Percentiles rank a stretch among this genome's conserved stretches.
Conservation (phyloP, 2,113 vertebrate genomes). For the Oryzias javanicus region DNA sequence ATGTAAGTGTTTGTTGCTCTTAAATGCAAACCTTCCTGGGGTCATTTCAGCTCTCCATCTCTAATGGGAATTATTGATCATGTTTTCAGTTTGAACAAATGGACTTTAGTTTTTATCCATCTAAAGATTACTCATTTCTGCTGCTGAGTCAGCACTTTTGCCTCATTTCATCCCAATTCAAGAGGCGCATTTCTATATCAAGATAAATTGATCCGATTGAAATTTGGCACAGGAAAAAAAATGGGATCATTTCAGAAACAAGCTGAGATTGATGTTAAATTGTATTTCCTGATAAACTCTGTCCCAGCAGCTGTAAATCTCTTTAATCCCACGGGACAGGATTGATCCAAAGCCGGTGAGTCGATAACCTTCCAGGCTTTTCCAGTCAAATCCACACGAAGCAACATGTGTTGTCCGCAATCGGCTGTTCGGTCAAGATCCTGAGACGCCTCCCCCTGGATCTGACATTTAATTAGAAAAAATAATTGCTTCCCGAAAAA, state of each 20-base stretch:
- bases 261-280: background rate
- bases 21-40: slow-evolving; percentile 11
- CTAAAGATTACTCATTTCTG: background rate
- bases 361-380: too few species aligned
- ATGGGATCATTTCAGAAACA: background rate
- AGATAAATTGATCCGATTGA: background rate
- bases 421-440: too few species aligned
- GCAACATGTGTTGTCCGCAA: too few species aligned
- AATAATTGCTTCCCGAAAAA: too few species aligned
- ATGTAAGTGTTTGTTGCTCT: slow-evolving; percentile 42
- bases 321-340: too few species aligned
- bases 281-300: too few species aligned
- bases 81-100: slow-evolving; percentile 16
- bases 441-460: too few species aligned
- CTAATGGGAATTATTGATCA: slow-evolving; percentile 26
- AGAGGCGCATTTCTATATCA: background rate
- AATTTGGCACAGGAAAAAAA: background rate
- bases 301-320: too few species aligned
- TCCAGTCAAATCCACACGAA: too few species aligned
- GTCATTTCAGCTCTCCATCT: slow-evolving; percentile 18
- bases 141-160: background rate
- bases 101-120: background rate
- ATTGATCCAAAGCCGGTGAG: too few species aligned
- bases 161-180: background rate
- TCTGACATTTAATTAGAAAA: too few species aligned